Conservation (phyloP, 2,888 invertebrate genomes). For the Nomada hirtipes region DNA sequence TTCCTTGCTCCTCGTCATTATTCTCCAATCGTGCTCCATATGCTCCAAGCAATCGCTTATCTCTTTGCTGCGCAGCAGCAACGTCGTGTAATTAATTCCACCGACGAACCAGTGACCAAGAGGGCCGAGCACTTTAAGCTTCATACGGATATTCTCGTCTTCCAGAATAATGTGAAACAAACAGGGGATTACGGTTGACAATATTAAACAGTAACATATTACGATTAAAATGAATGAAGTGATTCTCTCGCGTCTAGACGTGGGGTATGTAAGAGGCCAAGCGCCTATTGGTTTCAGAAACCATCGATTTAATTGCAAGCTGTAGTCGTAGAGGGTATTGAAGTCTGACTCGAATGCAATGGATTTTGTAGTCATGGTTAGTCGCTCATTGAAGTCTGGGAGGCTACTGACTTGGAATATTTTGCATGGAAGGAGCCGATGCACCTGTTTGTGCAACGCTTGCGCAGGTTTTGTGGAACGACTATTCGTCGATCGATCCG, state of each 20-base stretch:
- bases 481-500: background rate
- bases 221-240: conserved; percentile 20
- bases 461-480: background rate
- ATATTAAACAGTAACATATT: conserved; percentile 56
- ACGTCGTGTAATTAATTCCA: conserved; percentile 67
- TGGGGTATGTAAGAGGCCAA: conserved; percentile 56
- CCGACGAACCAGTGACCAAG: conserved; percentile 70
- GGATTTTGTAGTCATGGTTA: background rate
- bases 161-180: conserved; percentile 63
- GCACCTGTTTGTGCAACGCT: background rate
- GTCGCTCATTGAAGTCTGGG: background rate
- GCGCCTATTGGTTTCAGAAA: conserved; percentile 61
- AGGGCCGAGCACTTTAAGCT: conserved; percentile 68
- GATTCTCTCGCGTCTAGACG: conserved; percentile 20
- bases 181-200: conserved; percentile 66
- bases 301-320: conserved; percentile 64
- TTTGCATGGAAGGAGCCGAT: background rate
- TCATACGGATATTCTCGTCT: conserved; percentile 21
- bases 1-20: conserved; percentile 41
- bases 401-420: conserved; percentile 4
- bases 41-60: conserved; percentile 69
- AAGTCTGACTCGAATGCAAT: rapidly evolving
- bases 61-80: conserved; percentile 60
- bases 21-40: conserved; percentile 70
- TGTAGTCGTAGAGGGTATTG: conserved; percentile 45